Conservation (phyloP, 2,797 vertebrate species). For the Cygnus olor region DNA sequence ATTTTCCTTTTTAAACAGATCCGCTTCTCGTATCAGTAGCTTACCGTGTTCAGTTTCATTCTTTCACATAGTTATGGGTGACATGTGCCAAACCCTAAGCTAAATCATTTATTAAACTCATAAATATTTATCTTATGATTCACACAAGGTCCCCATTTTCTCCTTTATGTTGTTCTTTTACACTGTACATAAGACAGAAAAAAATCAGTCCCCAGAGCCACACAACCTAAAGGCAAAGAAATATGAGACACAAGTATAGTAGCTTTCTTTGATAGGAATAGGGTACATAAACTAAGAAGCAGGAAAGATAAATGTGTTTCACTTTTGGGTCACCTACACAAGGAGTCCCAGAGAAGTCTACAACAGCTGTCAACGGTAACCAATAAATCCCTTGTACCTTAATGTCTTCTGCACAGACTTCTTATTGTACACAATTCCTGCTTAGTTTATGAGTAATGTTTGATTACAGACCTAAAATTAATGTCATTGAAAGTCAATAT, state of each 20-base stretch:
- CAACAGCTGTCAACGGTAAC: neutral
- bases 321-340: neutral
- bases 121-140: conserved; percentile 1
- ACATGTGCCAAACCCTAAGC: neutral
- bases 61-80: neutral
- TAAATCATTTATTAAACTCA: neutral
- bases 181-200: neutral
- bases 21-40: neutral
- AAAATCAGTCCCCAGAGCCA: neutral
- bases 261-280: neutral
- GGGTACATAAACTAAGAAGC: neutral
- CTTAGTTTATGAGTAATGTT: neutral
- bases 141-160: neutral
- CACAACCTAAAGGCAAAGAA: neutral
- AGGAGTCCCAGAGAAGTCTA: neutral
- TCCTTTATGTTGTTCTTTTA: neutral
- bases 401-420: neutral
- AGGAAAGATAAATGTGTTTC: neutral
- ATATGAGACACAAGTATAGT: neutral
- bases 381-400: neutral
- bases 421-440: neutral
- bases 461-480: neutral
- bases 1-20: neutral
- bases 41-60: neutral
- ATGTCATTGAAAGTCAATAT: neutral